Evolutionary conservation across 1,140 invertebrate genomes (phyloP).

Genomic region (Zophobas atratus): DNA sequence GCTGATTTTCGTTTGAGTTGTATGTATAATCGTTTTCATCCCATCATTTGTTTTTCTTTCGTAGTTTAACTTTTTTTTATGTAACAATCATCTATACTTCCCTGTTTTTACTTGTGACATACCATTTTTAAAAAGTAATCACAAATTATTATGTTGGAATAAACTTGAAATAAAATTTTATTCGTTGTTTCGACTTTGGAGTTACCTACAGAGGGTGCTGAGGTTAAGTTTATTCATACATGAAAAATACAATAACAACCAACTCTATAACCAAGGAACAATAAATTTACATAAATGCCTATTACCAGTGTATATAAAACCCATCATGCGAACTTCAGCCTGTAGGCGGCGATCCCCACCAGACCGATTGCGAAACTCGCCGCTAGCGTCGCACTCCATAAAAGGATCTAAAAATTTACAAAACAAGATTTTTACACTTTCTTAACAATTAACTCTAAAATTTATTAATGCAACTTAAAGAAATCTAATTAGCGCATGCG

Average conservation of each 20-base stretch:
- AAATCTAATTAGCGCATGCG: no score
- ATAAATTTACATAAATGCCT: conserved; percentile 20
- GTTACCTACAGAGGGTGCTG: no score
- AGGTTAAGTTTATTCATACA: neutral
- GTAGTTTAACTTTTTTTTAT: neutral
- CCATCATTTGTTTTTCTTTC: neutral
- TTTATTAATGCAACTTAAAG: no score
- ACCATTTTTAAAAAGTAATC: conserved; percentile 39
- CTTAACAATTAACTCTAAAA: no score
- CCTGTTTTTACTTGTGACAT: conserved; percentile 39
- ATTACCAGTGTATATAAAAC: neutral
- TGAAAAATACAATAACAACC: conserved; percentile 11
- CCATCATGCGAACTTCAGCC: conserved; percentile 68
- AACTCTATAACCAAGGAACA: conserved; percentile 17
- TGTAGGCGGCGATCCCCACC: conserved; percentile 74
- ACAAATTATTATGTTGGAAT: conserved; percentile 38
- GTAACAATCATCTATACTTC: conserved; percentile 29
- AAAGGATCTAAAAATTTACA: conserved; percentile 67
- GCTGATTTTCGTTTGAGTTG: conserved; percentile 14
- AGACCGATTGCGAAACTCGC: conserved; percentile 74
- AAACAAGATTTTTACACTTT: conserved; percentile 37
- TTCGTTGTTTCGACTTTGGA: conserved; percentile 5
- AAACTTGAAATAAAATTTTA: conserved; percentile 40
- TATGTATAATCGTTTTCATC: conserved; percentile 18
- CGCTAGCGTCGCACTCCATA: conserved; percentile 72